phyloP scores from a whole-genome alignment of 2,888 invertebrate species.

The Himalopsyche anomala region DNA sequence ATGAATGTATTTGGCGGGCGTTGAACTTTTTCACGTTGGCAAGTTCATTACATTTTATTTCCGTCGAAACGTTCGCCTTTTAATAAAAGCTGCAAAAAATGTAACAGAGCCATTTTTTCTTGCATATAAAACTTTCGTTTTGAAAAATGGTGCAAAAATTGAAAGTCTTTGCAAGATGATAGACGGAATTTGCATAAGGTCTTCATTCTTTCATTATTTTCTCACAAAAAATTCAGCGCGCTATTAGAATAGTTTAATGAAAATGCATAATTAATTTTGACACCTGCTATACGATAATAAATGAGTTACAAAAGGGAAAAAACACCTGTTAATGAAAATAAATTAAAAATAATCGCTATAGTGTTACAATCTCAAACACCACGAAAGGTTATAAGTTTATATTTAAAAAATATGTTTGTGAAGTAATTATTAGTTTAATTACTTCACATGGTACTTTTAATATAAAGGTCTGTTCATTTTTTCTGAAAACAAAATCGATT shows the following conservation, averaged over 20 bases:
- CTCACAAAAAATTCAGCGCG: not conserved
- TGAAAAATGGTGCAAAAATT: slow-evolving; percentile 57
- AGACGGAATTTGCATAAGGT: slow-evolving; percentile 53
- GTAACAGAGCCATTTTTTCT: slow-evolving; percentile 43
- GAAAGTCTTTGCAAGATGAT: slow-evolving; percentile 58
- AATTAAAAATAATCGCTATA: too few species aligned
- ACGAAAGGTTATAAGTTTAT: too few species aligned
- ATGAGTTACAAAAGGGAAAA: too few species aligned
- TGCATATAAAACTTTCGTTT: slow-evolving; percentile 49
- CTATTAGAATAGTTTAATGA: slow-evolving; percentile 28
- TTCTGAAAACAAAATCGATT: too few species aligned
- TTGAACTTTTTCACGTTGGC: slow-evolving; percentile 37
- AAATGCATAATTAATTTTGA: slow-evolving; percentile 16
- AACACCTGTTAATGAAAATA: too few species aligned
- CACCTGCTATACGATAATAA: not conserved
- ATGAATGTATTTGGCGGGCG: slow-evolving; percentile 38
- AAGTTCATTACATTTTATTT: slow-evolving; percentile 43
- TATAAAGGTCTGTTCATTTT: too few species aligned
- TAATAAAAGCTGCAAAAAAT: slow-evolving; percentile 38
- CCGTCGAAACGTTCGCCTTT: slow-evolving; percentile 27
- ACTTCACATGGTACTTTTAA: too few species aligned
- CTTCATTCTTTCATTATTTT: slow-evolving; percentile 36
- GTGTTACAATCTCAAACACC: too few species aligned
- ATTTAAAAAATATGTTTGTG: too few species aligned
- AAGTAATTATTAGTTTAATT: too few species aligned